Evolutionary conservation across 2,888 invertebrate genomes (phyloP), one percentile per base, ranked within the genome.

Genomic region (Serrognathus titanus): DNA sequence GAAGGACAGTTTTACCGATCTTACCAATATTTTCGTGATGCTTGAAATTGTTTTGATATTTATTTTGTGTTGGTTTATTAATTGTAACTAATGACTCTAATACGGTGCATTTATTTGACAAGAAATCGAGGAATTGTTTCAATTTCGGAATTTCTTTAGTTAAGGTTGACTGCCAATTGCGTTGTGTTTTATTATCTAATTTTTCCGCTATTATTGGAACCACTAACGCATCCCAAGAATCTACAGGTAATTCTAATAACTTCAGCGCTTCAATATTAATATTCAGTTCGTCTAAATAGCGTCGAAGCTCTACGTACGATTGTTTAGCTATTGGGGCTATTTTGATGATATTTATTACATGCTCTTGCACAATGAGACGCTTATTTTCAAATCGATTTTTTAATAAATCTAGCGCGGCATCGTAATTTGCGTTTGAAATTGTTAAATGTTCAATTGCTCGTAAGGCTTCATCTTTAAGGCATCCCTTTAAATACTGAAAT

Each of bases 401-500:
- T 24, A 57, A 39, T 36, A 38, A 37, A 8, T 45, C 10, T 43
- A 48, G 54, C 1, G 57, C 57, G 7, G 46, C 45, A 3, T 10
- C 20, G 12, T 57, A 57, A 54, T 57, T 50, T 10, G 40, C 41
- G 7, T 48, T 31, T 6, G 53, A 48, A 35, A 57, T 35, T 39
- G 48, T 31, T 36, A 54, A 31, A 24, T 47, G 36, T 10, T 58
- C 35, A 12, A 55, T 55, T 7, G 46, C 36, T 39, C 49, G 20
- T 24, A 24, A 43, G n/a, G 58, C 58, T 24, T 55, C 58, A 12
- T 39, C 40, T 7, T 9, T 11, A 12, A 58, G 50, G 37, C 48
- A 50, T 37, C 55, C 50, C 31, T 55, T 58, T 47, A 58, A 51
- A 47, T 58, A n/a, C n/a, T n/a, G n/a, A n/a, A n/a, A n/a, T n/a